Evolutionary conservation across 2,888 invertebrate species (phyloP), one percentile per base, ranked within the genome.

Genomic region (Meta bourneti): DNA sequence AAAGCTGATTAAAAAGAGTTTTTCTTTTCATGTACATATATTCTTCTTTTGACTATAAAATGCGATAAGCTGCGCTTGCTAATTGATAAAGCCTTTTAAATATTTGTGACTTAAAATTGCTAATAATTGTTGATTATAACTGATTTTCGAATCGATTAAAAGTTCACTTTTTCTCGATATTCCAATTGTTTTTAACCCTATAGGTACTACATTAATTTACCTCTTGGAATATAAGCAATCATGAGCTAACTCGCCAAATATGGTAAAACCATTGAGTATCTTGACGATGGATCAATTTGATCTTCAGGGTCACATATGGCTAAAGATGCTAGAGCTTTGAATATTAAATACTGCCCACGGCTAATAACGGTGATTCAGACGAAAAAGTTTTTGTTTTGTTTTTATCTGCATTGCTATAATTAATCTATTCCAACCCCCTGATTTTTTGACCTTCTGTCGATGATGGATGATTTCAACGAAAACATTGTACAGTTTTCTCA

Each of bases 341-440:
- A 20, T 85, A 51, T 75, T 54, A 16, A 11, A 86, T 7, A 51
- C 34, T 19, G 51, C 77, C 86, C 20, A 9, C 70, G 20, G 86
- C 49, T 70, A 78, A 77, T 86, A 86, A 86, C 86, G 77, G 86
- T 86, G 86, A 86, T 51, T 86, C 86, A 84, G 7, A 52, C 52
- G 54, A 70, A 84, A 51, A 6, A 51, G 13, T 61, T 20, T 80
- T 61, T 80, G 69, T 69, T 19, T 69, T 49, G 34, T 48, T 51
- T 82, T 82, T 49, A 71, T 82, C 70, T 20, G 19, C 19, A 61
- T 34, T 48, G 20, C 61, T 61, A 34, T 34, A 20, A 54, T 11
- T 54, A 19, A 20, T 48, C 34, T 77, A 20, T 16, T 34, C 11
- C 20, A 20, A 20, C 79, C 82, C 61, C 82, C 82, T 82, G 70